Conservation (phyloP, 2,797 vertebrate species). For the Epinephelus coioides region DNA sequence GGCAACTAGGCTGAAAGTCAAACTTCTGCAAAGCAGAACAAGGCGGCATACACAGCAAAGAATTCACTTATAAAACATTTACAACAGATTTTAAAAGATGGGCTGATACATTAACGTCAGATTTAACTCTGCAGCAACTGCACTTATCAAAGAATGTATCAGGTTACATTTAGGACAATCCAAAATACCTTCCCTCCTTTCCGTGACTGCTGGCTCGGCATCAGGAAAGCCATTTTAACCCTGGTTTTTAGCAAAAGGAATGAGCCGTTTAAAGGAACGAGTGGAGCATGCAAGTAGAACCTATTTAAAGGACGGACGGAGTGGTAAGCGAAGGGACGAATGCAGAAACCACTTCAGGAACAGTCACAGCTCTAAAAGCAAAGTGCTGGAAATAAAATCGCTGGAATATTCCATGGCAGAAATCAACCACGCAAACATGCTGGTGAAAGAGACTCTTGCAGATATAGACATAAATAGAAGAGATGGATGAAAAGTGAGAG, state of each 20-base stretch:
- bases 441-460: neutral
- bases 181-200: conserved; percentile 2
- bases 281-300: conserved; percentile 14
- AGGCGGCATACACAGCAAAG: neutral
- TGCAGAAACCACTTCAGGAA: conserved; percentile 44
- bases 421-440: neutral
- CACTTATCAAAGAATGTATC: neutral
- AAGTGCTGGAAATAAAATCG: conserved; percentile 33
- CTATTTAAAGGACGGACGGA: conserved; percentile 50
- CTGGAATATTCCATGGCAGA: conserved; percentile 23
- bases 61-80: neutral
- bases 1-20: conserved; percentile 28
- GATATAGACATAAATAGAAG: neutral
- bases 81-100: neutral
- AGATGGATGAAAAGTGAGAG: neutral
- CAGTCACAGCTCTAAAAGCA: conserved; percentile 43
- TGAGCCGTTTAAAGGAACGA: conserved; percentile 20
- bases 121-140: neutral
- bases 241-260: conserved; percentile 18
- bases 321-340: conserved; percentile 35
- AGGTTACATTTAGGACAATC: conserved; percentile 7
- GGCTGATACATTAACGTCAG: neutral
- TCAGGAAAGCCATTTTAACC: neutral
- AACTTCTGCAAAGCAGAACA: conserved; percentile 18
- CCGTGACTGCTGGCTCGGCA: conserved; percentile 6